phyloP scores from a whole-genome alignment of 2,888 invertebrate genomes.

The Chloroclysta siterata region DNA sequence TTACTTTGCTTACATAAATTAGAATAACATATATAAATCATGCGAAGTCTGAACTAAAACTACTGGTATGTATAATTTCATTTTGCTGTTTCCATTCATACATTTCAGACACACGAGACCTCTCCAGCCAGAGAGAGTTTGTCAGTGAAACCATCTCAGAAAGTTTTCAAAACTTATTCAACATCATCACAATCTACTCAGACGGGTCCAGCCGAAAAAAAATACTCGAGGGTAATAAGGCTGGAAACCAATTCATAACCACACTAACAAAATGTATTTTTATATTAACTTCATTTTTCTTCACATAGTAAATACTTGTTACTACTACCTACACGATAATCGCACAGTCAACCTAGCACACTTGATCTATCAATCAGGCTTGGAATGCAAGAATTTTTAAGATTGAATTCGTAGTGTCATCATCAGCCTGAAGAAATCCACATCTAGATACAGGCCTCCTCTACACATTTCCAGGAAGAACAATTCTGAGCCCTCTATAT shows the following conservation, averaged over 20 bases:
- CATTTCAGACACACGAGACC: constrained; percentile 78
- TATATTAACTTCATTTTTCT: background rate
- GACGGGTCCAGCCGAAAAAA: constrained; percentile 68
- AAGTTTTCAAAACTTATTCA: constrained; percentile 71
- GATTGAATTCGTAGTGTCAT: background rate
- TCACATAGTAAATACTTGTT: background rate
- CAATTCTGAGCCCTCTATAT: too few relatives aligned
- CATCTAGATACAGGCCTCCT: too few relatives aligned
- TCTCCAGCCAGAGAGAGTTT: constrained; percentile 78
- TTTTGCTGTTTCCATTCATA: constrained; percentile 30
- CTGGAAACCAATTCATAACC: constrained; percentile 3
- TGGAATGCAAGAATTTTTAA: background rate
- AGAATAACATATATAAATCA: background rate
- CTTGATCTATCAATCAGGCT: background rate
- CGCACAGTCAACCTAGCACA: background rate
- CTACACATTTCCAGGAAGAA: too few relatives aligned
- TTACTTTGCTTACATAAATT: too few relatives aligned
- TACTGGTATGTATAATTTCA: constrained; percentile 7
- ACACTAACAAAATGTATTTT: background rate
- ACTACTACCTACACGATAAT: too few relatives aligned
- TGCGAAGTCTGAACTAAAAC: background rate
- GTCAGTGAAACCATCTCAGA: constrained; percentile 82
- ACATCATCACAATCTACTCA: constrained; percentile 70
- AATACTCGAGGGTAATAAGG: constrained; percentile 72
- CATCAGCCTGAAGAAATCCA: too few relatives aligned